A percentile compares a stretch with the other conserved stretches of the same genome.
Evolutionary conservation across 2,113 vertebrate genomes (phyloP).

Genomic region (Elanoides forficatus): DNA sequence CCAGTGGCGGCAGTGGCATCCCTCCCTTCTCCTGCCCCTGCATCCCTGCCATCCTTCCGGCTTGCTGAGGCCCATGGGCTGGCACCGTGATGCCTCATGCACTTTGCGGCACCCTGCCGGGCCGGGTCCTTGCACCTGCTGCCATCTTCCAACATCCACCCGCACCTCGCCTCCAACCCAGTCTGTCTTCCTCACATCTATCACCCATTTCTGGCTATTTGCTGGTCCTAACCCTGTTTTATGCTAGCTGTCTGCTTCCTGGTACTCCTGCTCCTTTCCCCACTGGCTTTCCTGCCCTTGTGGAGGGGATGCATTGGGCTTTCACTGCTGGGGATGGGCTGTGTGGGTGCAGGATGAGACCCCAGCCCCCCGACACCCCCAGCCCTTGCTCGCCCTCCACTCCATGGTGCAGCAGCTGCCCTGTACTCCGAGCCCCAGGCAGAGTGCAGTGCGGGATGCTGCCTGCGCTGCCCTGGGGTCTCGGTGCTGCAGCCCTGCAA

Average conservation of each 20-base stretch:
- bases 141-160: background rate
- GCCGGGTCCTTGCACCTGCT: background rate
- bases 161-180: background rate
- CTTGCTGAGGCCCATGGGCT: background rate
- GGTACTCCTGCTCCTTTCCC: background rate
- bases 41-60: background rate
- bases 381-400: rapidly evolving
- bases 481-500: rapidly evolving
- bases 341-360: background rate
- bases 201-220: background rate
- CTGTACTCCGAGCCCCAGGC: rapidly evolving
- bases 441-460: background rate
- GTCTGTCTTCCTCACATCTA: background rate
- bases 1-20: background rate
- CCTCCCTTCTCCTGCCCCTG: background rate
- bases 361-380: rapidly evolving
- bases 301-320: rapidly evolving
- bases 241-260: background rate
- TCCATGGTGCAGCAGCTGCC: background rate
- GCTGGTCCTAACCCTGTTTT: background rate
- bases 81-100: rapidly evolving
- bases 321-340: background rate
- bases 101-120: background rate
- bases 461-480: rapidly evolving
- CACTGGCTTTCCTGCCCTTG: background rate